Evolutionary conservation across 2,888 invertebrate genomes (phyloP), one percentile per base, ranked within the genome.

Genomic region (Mycalesis mineus): DNA sequence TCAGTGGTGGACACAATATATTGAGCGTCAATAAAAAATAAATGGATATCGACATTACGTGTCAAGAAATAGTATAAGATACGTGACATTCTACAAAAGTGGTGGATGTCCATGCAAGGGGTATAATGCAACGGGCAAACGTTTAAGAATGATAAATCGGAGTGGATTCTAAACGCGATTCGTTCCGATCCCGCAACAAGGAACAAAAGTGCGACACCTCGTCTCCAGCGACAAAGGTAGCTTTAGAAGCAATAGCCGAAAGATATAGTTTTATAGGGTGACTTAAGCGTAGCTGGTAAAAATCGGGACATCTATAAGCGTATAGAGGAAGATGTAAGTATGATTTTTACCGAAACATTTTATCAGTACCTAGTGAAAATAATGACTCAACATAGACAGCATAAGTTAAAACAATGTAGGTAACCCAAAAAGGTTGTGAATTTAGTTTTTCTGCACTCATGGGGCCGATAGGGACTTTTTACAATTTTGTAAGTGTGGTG

Each of bases 61-160:
- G 80, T 78, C 77, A 75, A 71, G 72, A 69, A 73, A 74, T 70
- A 71, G 70, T 71, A 71, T 66, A 61, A 62, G 70, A 75, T 77
- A 88, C 88, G 88, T 89, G 88, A 87, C 85, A 78, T 84, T 80
- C 74, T 63, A 80, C 74, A 75, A 69, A 71, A 75, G 73, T 69
- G 58, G 63, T 74, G 79, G 84, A 87, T 83, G 86, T 84, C 87
- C 87, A 83, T 88, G 84, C 78, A 77, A 70, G 73, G 69, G 69
- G 69, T 63, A 82, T 79, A 83, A 82, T 76, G 74, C 72, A 68
- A 73, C 71, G 70, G 77, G 72, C 76, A 66, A 83, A 78, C 78
- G 75, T 81, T 88, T 86, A 84, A 86, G 85, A 80, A 88, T 89
- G 89, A 89, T 88, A 84, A 86, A 89, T 89, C 84, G 88, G 70